Base-by-base conservation (phyloP, 2,797 vertebrate species). In the Lacerta agilis region DNA sequence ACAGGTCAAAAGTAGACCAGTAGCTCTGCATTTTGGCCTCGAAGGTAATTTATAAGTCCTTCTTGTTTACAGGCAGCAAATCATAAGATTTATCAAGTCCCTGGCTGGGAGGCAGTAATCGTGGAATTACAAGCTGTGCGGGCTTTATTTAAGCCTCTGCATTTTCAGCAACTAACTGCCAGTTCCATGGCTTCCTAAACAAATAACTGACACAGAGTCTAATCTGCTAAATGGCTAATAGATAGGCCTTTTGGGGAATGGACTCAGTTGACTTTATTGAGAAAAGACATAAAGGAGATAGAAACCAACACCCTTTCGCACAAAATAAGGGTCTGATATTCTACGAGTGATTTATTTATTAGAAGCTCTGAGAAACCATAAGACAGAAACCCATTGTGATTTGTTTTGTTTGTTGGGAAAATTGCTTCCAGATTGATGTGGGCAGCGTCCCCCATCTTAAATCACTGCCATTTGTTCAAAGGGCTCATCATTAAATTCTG, bases 191-290 rank as follows among this genome's bases (percentile, higher is more conserved):
- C 88, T 93, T 94, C 85, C 86, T 94, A 90, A 90, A 95, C 93
- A 94, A 96, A 91, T 90, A 88, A 90, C 93, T 94, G 94, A 95
- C 76, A 91, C 92, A 93, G 86, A 95, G 67, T 95, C 89, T 93
- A 87, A 91, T 94, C 93, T 95, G 92, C 87, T 90, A 91, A 93
- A 84, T 79, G 80, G 89, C 90, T 95, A 97, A 96, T 90, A 87
- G 92, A 95, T 96, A 96, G 93, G 91, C 90, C 91, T 61, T 92
- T 89, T 94, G 89, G 87, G 89, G 83, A 92, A 78, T 95, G 95
- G 96, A 96, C 95, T 95, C 87, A 29, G 83, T 86, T 95, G 96
- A 97, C 96, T 96, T 96, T 94, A 58, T 58, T 91, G 89, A 61
- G 87, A 85, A 92, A 92, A 92, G 93, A 94, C 97, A 97, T 97